phyloP scores from a whole-genome alignment of 2,888 invertebrate species.

The Argyresthia goedartella region DNA sequence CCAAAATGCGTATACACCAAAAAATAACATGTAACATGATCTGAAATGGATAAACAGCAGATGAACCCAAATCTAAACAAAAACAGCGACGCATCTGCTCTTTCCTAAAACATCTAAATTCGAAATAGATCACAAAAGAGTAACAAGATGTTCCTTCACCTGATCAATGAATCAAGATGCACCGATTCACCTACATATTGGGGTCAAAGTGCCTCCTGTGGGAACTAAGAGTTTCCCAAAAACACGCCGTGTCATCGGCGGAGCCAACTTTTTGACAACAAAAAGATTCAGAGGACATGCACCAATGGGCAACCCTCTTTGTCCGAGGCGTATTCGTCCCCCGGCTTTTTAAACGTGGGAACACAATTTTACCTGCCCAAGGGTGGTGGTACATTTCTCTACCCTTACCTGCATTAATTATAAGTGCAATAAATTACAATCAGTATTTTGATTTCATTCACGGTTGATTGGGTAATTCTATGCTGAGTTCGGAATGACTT shows the following conservation, averaged over 20 bases:
- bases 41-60: no score
- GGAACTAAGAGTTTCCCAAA: constrained; percentile 12
- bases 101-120: no score
- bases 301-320: constrained; percentile 40
- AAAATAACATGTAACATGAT: no score
- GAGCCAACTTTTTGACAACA: constrained; percentile 21
- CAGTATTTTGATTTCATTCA: constrained; percentile 52
- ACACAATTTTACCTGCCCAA: constrained; percentile 41
- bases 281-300: constrained; percentile 34
- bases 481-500: constrained; percentile 16
- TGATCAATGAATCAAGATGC: background rate
- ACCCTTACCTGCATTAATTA: constrained; percentile 45
- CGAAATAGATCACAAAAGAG: background rate
- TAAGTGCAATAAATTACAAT: constrained; percentile 60
- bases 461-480: constrained; percentile 42
- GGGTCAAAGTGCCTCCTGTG: constrained; percentile 11
- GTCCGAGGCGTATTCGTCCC: constrained; percentile 40
- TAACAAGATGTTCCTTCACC: background rate
- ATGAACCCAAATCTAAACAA: no score
- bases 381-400: constrained; percentile 24
- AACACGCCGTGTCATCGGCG: constrained; percentile 11
- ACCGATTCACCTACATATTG: constrained; percentile 4
- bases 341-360: constrained; percentile 55
- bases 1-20: no score
- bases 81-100: no score